Conservation (phyloP, 2,888 invertebrate genomes). For the Stratiomys singularior region DNA sequence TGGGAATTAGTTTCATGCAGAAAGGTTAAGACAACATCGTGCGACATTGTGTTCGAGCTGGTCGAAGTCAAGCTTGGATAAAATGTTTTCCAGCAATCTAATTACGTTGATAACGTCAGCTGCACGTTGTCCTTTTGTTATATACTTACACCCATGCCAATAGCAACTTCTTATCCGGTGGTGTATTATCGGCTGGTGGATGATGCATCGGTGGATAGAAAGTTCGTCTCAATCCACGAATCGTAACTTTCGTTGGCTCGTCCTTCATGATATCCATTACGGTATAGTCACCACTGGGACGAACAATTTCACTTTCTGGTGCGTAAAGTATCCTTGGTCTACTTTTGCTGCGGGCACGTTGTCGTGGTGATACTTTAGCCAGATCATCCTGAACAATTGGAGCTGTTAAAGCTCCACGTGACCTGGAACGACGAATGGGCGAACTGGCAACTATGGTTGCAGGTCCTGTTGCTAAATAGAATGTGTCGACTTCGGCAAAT, state of each 20-base stretch:
- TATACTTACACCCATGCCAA: slow-evolving; percentile 90
- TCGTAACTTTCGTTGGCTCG: slow-evolving; percentile 85
- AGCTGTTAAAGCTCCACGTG: slow-evolving; percentile 69
- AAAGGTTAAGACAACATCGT: background rate
- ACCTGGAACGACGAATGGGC: slow-evolving; percentile 74
- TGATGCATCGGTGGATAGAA: slow-evolving; percentile 90
- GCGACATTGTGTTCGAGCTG: no score
- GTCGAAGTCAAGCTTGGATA: no score
- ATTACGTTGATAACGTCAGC: no score
- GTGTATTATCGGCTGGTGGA: slow-evolving; percentile 83
- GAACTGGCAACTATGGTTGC: slow-evolving; percentile 66
- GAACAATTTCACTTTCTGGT: slow-evolving; percentile 82
- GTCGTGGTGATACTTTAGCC: slow-evolving; percentile 67
- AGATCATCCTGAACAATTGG: slow-evolving; percentile 65
- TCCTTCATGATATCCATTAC: slow-evolving; percentile 86
- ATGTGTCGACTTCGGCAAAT: slow-evolving; percentile 90
- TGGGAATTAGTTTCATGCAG: background rate
- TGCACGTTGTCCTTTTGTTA: background rate
- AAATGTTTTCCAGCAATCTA: no score
- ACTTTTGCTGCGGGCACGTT: slow-evolving; percentile 84
- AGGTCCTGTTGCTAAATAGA: slow-evolving; percentile 74
- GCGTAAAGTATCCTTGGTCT: slow-evolving; percentile 85
- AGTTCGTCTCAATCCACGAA: slow-evolving; percentile 82
- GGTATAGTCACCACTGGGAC: slow-evolving; percentile 81
- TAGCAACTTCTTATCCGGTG: slow-evolving; percentile 87